Percentiles rank a stretch among this genome's conserved stretches.
phyloP scores from a whole-genome alignment of 2,113 vertebrate genomes.

The Rhagologus leucostigma region DNA sequence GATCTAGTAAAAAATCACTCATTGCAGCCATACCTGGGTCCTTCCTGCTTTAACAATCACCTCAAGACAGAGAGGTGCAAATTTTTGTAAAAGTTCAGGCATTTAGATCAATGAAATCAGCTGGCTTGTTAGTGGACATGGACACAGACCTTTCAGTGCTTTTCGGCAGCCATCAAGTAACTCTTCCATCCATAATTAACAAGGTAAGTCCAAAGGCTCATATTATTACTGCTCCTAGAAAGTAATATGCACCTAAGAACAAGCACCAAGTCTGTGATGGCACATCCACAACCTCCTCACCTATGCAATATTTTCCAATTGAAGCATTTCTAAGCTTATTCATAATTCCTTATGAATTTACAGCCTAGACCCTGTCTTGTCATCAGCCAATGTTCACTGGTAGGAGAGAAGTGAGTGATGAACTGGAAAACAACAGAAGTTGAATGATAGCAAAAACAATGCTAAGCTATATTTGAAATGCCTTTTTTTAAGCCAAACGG shows the following conservation, averaged over 20 bases:
- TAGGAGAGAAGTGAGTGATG: not conserved
- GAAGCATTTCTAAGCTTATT: not conserved
- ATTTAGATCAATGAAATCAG: not conserved
- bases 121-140: not conserved
- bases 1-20: not conserved
- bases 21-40: not conserved
- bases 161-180: not conserved
- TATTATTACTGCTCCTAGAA: not conserved
- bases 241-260: not conserved
- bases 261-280: not conserved
- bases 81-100: not conserved
- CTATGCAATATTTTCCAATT: not conserved
- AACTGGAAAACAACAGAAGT: not conserved
- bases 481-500: not conserved
- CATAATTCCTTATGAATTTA: not conserved
- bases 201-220: not conserved
- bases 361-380: not conserved
- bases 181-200: not conserved
- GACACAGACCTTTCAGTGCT: not conserved
- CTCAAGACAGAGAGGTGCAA: not conserved
- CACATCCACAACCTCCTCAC: not conserved
- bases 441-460: not conserved
- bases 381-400: not conserved
- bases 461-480: not conserved
- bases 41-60: not conserved